Evolutionary conservation across 2,797 vertebrate genomes (phyloP), one percentile per base, ranked within the genome.

Genomic region (Gymnodraco acuticeps): DNA sequence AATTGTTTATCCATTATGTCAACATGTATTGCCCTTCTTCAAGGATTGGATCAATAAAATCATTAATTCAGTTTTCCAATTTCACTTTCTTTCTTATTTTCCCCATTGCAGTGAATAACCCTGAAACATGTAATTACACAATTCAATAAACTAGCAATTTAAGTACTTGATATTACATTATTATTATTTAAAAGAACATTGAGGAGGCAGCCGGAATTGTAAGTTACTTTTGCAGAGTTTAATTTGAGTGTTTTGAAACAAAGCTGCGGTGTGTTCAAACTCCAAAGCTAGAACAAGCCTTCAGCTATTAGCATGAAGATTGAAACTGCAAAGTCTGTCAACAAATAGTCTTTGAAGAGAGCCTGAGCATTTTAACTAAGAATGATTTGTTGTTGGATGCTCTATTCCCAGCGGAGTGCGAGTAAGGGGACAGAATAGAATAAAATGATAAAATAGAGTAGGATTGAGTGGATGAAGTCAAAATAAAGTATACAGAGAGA

Each of bases 41-140:
- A 73, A 74, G 63, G 63, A 19, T 45, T 62, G 33, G 60, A 77
- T 72, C 70, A 42, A 67, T 74, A 23, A 11, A 41, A 46, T n/a
- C 5, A 48, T 51, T 3, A 54, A 12, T 58, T 48, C 17, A 4
- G 1, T 61, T 56, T n/a, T 64, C 2, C 13, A 52, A 15, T 23
- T 48, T 45, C 13, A 59, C 63, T 63, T 60, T 61, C 52, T 9
- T 19, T 43, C 33, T 68, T 60, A 53, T 42, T 50, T 60, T 4
- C 13, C 13, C 64, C 11, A 46, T 5, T 19, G 41, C 7, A 16
- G 23, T 16, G 17, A 31, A 56, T 41, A 20, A 15, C 4, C 10
- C 13, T 27, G 3, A 5, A 20, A 38, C 31, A 48, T 67, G 8
- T 45, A 46, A 5, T 15, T 9, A 50, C 38, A 42, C 5, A 19